Percentiles rank a stretch among this genome's conserved stretches.
These are phyloP conservation scores for Octomys mimax DNA, from an alignment of 2,797 vertebrate species.

Conservation along the genomic window DNA sequence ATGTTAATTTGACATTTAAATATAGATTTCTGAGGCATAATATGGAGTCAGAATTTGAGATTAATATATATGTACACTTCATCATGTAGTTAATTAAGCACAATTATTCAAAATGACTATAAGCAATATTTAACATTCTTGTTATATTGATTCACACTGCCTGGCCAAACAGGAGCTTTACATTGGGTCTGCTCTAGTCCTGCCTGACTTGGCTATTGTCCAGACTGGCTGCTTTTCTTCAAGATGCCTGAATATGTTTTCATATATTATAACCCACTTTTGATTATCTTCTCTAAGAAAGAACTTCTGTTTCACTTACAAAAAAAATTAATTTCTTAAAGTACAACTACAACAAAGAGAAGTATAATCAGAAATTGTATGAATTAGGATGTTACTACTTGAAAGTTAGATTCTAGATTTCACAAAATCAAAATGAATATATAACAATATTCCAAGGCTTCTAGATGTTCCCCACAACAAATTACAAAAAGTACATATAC, in stretches of 20 bases:
- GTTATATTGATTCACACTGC: slow-evolving; percentile 35
- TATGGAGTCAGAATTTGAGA: background rate
- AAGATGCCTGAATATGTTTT: background rate
- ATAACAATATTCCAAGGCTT: background rate
- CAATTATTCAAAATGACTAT: slow-evolving; percentile 23
- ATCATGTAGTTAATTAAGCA: slow-evolving; percentile 46
- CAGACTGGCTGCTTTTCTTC: background rate
- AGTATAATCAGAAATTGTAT: background rate
- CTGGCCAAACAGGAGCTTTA: background rate
- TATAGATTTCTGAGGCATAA: background rate
- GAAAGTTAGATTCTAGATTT: background rate
- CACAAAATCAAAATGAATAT: background rate
- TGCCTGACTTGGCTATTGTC: background rate
- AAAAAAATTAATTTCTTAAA: background rate
- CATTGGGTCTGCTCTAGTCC: background rate
- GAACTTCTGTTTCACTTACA: background rate
- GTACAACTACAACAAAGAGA: background rate
- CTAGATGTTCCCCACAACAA: background rate
- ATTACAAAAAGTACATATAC: background rate
- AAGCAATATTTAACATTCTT: slow-evolving; percentile 7
- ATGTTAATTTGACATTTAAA: slow-evolving; percentile 37
- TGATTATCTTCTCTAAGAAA: background rate
- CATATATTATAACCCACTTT: background rate
- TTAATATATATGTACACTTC: background rate
- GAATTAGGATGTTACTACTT: background rate